Evolutionary conservation across 2,888 invertebrate species (phyloP).

Genomic region (Bombyx huttoni): DNA sequence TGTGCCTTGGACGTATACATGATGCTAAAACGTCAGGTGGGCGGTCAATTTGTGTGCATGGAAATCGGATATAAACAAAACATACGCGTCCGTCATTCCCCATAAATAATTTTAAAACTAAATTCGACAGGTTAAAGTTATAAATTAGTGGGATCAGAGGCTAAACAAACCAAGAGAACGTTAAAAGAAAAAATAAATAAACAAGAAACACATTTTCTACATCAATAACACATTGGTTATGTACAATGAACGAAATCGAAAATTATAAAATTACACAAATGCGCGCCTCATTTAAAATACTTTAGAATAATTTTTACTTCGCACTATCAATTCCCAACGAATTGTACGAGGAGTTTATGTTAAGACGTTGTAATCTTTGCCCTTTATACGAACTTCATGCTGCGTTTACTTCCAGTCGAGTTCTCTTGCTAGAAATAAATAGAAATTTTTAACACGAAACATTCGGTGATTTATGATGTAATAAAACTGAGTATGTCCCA

Average conservation of each 20-base stretch:
- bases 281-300: not conserved
- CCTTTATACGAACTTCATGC: slow-evolving; percentile 11
- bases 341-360: slow-evolving; percentile 23
- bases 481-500: too few species aligned
- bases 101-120: too few species aligned
- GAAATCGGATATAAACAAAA: too few species aligned
- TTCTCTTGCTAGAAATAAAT: too few species aligned
- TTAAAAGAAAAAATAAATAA: not conserved
- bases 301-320: slow-evolving; percentile 22
- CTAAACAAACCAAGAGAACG: not conserved
- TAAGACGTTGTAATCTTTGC: slow-evolving; percentile 36
- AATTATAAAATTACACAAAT: slow-evolving; percentile 2
- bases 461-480: too few species aligned
- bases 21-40: too few species aligned
- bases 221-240: not conserved
- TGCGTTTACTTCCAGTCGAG: not conserved
- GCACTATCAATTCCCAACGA: slow-evolving; percentile 23
- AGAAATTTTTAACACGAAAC: too few species aligned
- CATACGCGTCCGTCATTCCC: too few species aligned
- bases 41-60: too few species aligned
- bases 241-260: not conserved
- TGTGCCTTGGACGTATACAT: too few species aligned
- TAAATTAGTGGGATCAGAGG: not conserved
- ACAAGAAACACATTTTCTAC: not conserved
- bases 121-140: too few species aligned